Conservation (phyloP, 2,888 invertebrate species). For the Hetaerina titia region DNA sequence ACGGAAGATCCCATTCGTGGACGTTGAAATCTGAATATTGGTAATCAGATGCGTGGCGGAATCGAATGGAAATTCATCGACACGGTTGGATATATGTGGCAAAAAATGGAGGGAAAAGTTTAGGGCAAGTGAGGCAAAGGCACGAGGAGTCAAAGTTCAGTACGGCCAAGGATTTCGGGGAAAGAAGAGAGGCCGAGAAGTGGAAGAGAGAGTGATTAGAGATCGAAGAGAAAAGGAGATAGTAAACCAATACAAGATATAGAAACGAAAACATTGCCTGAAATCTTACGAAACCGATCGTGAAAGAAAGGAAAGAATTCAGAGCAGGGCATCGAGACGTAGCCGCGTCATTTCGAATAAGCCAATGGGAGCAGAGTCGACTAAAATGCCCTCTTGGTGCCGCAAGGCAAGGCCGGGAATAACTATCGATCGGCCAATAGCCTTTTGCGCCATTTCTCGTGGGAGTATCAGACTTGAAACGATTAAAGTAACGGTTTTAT, state of each 20-base stretch:
- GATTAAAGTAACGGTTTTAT: neutral
- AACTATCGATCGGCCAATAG: conserved; percentile 39
- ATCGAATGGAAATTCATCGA: too few species aligned
- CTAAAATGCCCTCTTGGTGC: conserved; percentile 39
- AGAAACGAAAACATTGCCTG: neutral
- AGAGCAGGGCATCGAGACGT: neutral
- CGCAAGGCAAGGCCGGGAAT: conserved; percentile 32
- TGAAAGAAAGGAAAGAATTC: neutral
- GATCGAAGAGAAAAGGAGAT: neutral
- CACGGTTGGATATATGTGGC: too few species aligned
- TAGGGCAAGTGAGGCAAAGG: neutral
- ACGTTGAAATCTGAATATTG: too few species aligned
- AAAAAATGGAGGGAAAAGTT: too few species aligned
- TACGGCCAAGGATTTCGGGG: neutral
- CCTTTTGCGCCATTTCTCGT: conserved; percentile 24
- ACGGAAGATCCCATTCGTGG: too few species aligned
- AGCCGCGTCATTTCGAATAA: neutral
- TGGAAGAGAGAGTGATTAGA: neutral
- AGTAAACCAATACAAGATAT: neutral
- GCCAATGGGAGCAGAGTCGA: conserved; percentile 2
- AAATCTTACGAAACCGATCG: neutral
- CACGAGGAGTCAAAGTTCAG: neutral
- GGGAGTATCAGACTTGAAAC: conserved; percentile 11
- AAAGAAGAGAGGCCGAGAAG: neutral
- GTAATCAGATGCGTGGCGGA: too few species aligned